Conservation (phyloP, 2,888 invertebrate species). For the Euzophera pinguis region DNA sequence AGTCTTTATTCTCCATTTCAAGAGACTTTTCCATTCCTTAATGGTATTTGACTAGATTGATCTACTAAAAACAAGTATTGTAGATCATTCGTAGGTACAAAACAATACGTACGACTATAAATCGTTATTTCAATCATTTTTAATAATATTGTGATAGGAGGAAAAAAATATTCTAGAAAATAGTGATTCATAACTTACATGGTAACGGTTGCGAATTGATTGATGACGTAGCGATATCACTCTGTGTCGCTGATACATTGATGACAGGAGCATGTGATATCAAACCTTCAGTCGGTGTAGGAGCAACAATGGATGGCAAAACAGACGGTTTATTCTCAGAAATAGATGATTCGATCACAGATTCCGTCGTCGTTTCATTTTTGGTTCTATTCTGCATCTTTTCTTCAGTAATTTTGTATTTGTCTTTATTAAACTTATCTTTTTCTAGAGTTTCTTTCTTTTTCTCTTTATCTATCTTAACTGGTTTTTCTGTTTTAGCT, state of each 20-base stretch:
- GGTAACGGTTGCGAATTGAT: slow-evolving; percentile 57
- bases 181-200: slow-evolving; percentile 42
- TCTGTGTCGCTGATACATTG: slow-evolving; percentile 28
- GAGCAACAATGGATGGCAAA: slow-evolving; percentile 32
- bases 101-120: no score
- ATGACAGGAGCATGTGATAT: slow-evolving; percentile 36
- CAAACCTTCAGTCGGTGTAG: slow-evolving; percentile 64
- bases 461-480: slow-evolving; percentile 56
- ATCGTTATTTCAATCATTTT: no score
- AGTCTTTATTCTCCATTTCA: no score
- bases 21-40: no score
- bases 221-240: slow-evolving; percentile 47
- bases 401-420: slow-evolving; percentile 34
- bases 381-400: slow-evolving; percentile 42
- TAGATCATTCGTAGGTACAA: no score
- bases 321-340: slow-evolving; percentile 33
- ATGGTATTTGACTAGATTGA: no score
- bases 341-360: slow-evolving; percentile 55
- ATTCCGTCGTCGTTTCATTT: slow-evolving; percentile 46
- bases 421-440: slow-evolving; percentile 48
- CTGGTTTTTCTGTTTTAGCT: slow-evolving; percentile 37
- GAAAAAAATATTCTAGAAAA: no score
- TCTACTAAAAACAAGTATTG: no score
- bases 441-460: slow-evolving; percentile 61
- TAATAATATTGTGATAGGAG: no score